Evolutionary conservation across 92 coral and sea anemone genomes (phyloP).

Genomic region (Zoanthus sansibaricus): DNA sequence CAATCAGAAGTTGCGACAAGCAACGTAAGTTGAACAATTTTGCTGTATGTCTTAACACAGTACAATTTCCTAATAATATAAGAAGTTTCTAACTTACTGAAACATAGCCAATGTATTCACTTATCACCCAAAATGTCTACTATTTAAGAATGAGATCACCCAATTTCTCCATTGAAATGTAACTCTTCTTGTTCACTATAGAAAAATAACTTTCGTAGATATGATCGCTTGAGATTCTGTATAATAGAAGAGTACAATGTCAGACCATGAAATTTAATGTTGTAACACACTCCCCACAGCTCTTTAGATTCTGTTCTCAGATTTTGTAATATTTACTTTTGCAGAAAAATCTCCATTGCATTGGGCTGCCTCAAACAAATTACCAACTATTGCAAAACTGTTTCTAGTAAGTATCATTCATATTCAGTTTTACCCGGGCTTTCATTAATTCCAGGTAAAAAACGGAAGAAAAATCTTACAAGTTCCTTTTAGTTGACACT

Average conservation of each 20-base stretch:
- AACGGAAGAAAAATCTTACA: not conserved
- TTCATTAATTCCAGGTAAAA: not conserved
- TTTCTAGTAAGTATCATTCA: constrained; percentile 69
- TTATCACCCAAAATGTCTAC: not conserved
- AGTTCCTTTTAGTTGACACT: not conserved
- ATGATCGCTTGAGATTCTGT: too few species aligned
- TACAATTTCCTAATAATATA: not conserved
- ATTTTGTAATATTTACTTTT: not conserved
- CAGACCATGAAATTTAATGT: too few species aligned
- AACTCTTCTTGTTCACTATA: too few species aligned
- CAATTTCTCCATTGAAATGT: too few species aligned
- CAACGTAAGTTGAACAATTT: constrained; percentile 61
- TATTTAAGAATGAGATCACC: too few species aligned
- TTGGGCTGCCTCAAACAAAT: constrained; percentile 86
- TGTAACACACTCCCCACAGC: too few species aligned
- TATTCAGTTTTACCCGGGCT: too few species aligned
- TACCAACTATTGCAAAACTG: constrained; percentile 74
- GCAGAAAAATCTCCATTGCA: constrained; percentile 87
- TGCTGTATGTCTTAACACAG: not conserved
- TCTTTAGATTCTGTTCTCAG: too few species aligned
- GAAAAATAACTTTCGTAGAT: too few species aligned
- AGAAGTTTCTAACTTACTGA: not conserved
- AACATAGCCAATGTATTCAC: too few species aligned
- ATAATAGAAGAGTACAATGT: too few species aligned
- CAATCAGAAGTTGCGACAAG: constrained; percentile 64